Base-by-base conservation (phyloP, 2,113 vertebrate genomes). In the Pseudolaguvia tuberculata region DNA sequence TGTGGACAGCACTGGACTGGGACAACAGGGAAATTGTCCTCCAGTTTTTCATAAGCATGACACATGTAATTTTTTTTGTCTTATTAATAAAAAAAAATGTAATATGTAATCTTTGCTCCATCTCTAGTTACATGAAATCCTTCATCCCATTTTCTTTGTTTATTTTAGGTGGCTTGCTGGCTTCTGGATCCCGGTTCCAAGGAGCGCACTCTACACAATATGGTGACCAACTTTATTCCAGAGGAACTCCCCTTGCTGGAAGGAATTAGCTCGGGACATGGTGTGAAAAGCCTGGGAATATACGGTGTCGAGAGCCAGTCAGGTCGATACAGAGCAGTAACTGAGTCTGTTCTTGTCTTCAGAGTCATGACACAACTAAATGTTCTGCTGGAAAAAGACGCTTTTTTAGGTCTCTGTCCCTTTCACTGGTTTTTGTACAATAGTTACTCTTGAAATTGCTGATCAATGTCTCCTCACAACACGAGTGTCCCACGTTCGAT, bases 131-230 rank as follows among this genome's bases (percentile, higher is more conserved):
- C 31, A 3, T 35, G 31, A n/a, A 35, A 35, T 6, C 6, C 39
- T 42, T 42, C 39, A 42, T 42, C 39, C 13, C 23, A n/a, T 10
- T 61, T 73, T 61, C 9, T 55, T 12, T 73, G 3, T 25, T 35
- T 47, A 68, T 59, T 29, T 21, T 62, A 99, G 96, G 93, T 98
- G 66, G 97, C 95, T 0, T 96, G 93, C 83, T 99, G 96, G 96
- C 87, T 99, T 81, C 35, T 98, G 66, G 94, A 99, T 82, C 92
- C 93, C 13, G 87, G 90, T 76, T 94, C 92, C 62, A 92, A 94
- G 76, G 96, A 97, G 70, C 90, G 92, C 3, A 98, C 93, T 2
- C 89, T 99, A 53, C 91, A 94, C 82, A 96, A 89, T 84, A 95
- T 98, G 92, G 94, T 97, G 77, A 90, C 94, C 1, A 93, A 86